These are phyloP conservation scores for Lytechinus pictus DNA, from an alignment of 35 echinoderm and acorn worm genomes.

Conservation along the genomic window DNA sequence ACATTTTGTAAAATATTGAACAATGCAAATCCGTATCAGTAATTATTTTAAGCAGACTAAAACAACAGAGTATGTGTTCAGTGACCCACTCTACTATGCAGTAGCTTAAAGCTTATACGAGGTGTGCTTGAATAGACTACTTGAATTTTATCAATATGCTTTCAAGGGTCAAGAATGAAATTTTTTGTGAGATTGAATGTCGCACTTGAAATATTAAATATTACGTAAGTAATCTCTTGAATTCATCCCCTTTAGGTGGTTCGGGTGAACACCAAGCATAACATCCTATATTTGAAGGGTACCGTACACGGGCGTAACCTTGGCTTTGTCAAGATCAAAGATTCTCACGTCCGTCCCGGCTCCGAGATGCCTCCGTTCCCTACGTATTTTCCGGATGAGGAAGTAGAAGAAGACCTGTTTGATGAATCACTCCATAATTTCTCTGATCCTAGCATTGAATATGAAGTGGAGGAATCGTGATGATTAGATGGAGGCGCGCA, in stretches of 20 bases:
- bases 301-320: slow-evolving; percentile 58
- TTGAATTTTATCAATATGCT: no score
- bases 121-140: no score
- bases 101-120: no score
- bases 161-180: no score
- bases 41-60: no score
- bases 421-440: slow-evolving; percentile 60
- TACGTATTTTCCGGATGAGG: slow-evolving; percentile 75
- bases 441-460: slow-evolving; percentile 66
- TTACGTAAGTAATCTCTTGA: no score
- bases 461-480: slow-evolving; percentile 56
- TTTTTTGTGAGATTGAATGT: no score
- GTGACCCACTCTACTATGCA: no score
- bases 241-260: slow-evolving; percentile 61
- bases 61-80: no score
- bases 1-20: no score
- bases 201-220: no score
- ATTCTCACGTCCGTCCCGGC: slow-evolving; percentile 48
- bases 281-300: slow-evolving; percentile 86
- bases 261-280: slow-evolving; percentile 90
- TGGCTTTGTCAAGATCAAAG: slow-evolving; percentile 82
- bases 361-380: slow-evolving; percentile 75
- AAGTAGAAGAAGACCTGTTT: slow-evolving; percentile 77
- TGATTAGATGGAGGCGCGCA: neutral
- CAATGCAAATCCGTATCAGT: no score